phyloP scores from a whole-genome alignment of 2,888 invertebrate genomes.

The Polydrusus tereticollis region DNA sequence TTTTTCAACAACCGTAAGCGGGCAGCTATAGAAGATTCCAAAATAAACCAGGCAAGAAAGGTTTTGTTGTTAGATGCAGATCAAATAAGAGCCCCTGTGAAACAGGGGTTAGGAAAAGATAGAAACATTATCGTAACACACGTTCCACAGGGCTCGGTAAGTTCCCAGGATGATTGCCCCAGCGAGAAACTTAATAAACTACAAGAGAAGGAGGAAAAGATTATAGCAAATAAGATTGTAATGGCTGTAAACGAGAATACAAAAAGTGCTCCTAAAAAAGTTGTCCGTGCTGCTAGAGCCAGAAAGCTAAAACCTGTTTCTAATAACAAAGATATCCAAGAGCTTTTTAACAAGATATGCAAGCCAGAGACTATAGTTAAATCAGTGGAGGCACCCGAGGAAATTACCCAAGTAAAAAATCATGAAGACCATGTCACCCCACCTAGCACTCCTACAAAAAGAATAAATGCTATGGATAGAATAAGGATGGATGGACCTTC shows the following conservation, averaged over 20 bases:
- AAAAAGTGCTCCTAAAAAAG: conserved; percentile 36
- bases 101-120: conserved; percentile 48
- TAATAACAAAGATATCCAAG: conserved; percentile 59
- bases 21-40: conserved; percentile 76
- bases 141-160: conserved; percentile 32
- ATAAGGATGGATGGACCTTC: conserved; percentile 73
- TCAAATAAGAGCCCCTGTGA: conserved; percentile 36
- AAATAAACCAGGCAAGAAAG: conserved; percentile 68
- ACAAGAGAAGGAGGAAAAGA: conserved; percentile 52
- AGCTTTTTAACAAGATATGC: conserved; percentile 57
- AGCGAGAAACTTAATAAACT: conserved; percentile 45
- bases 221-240: conserved; percentile 49
- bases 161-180: conserved; percentile 23
- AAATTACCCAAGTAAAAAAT: conserved; percentile 9
- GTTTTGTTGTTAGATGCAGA: conserved; percentile 64
- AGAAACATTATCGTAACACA: conserved; percentile 44
- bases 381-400: not conserved
- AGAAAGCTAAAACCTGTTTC: conserved; percentile 50
- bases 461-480: conserved; percentile 67
- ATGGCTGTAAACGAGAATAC: conserved; percentile 21
- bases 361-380: conserved; percentile 23
- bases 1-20: conserved; percentile 85
- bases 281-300: conserved; percentile 46
- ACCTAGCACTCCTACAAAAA: conserved; percentile 59
- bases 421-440: conserved; percentile 54